Evolutionary conservation across 2,113 vertebrate genomes (phyloP).

Genomic region (Echinops telfairi): DNA sequence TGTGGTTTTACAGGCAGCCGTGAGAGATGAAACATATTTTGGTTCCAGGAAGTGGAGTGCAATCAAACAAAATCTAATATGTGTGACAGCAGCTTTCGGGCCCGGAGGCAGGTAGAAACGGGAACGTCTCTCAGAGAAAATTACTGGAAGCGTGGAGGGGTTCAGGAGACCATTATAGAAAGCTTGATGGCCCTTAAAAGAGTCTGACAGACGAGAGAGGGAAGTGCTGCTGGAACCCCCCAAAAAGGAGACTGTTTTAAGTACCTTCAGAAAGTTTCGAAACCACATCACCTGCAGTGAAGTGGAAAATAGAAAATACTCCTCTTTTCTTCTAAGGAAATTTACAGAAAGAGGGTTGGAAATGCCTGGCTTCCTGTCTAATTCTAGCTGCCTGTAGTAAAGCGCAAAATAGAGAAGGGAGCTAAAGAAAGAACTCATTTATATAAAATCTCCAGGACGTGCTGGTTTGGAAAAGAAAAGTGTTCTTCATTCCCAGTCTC

Average conservation of each 20-base stretch:
- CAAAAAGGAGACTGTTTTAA: slow-evolving; percentile 17
- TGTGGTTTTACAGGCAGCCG: slow-evolving; percentile 3
- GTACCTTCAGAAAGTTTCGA: slow-evolving; percentile 68
- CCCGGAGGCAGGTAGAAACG: not conserved
- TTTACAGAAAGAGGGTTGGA: slow-evolving; percentile 61
- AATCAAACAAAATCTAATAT: slow-evolving; percentile 28
- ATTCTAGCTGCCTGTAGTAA: slow-evolving; percentile 80
- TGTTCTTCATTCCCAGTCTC: slow-evolving; percentile 83
- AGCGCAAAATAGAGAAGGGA: slow-evolving; percentile 76
- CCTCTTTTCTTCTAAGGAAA: slow-evolving; percentile 68
- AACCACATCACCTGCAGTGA: slow-evolving; percentile 69
- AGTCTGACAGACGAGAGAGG: not conserved
- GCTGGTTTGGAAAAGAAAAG: slow-evolving; percentile 83
- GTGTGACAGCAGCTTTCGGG: not conserved
- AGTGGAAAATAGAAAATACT: slow-evolving; percentile 72
- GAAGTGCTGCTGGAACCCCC: slow-evolving; percentile 7
- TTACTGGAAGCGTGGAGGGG: slow-evolving; percentile 7
- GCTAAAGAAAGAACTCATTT: slow-evolving; percentile 83
- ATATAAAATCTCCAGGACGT: slow-evolving; percentile 82
- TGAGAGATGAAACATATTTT: slow-evolving; percentile 7
- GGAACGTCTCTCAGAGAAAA: not conserved
- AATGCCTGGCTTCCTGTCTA: slow-evolving; percentile 68
- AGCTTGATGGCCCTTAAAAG: not conserved
- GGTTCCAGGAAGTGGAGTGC: not conserved
- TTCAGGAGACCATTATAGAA: not conserved